Conservation (phyloP, 2,113 vertebrate species). For the Thinocorus orbignyianus region DNA sequence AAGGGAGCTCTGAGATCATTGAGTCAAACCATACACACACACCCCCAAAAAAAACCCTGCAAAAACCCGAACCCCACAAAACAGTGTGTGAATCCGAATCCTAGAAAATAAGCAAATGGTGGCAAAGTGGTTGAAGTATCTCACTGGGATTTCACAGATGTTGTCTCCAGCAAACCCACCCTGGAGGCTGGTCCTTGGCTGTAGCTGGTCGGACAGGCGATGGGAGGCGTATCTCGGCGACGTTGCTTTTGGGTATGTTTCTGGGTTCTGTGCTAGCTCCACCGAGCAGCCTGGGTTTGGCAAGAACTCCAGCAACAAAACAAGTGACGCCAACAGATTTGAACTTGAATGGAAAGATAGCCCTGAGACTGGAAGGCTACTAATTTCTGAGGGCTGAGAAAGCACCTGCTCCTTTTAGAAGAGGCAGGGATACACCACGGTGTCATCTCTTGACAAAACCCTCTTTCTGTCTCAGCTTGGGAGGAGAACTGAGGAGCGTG, state of each 20-base stretch:
- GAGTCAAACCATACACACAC: too few species aligned
- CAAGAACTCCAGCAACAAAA: background rate
- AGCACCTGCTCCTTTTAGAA: background rate
- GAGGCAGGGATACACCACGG: background rate
- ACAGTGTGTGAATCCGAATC: background rate
- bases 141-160: background rate
- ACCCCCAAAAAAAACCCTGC: too few species aligned
- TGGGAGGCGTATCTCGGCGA: background rate
- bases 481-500: background rate
- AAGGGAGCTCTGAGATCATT: too few species aligned
- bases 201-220: background rate
- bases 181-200: background rate
- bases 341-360: background rate
- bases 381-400: background rate
- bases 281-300: background rate
- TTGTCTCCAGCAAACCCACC: background rate
- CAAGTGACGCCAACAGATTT: fast-evolving
- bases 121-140: background rate
- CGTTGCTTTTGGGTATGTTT: fast-evolving
- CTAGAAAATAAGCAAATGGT: background rate
- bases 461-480: background rate
- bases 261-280: background rate
- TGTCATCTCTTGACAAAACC: background rate
- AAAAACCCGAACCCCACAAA: too few species aligned
- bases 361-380: too few species aligned